Base-by-base conservation (phyloP, 37 sponge, comb jelly and placozoan species). In the Crambe crambe region DNA sequence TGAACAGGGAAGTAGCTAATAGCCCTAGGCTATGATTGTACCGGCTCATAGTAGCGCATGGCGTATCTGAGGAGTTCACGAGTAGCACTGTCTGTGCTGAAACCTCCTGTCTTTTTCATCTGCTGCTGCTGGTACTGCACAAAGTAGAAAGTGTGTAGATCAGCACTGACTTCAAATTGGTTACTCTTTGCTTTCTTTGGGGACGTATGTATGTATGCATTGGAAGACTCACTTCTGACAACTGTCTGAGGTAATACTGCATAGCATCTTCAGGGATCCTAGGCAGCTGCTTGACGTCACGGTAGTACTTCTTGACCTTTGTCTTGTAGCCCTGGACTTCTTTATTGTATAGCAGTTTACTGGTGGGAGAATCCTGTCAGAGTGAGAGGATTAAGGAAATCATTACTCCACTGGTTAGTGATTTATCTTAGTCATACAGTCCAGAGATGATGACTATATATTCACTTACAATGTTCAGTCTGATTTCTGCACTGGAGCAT, bases 291-390 rank as follows among this genome's bases (percentile, higher is more conserved):
- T 83, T 74, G 26, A 93, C 72, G 9, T 91, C 79, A 2, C 38
- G 60, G 75, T 90, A 93, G 80, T 79, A 96, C 66, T 83, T 67
- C 74, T 84, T 85, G 10, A 90, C 83, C 26, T 74, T 78, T 30
- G 66, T 71, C 79, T 94, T 97, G 78, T 97, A 97, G 0, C 64
- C 82, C 73, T 87, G 86, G 5, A 97, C 93, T 63, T 97, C 97
- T 57, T 97, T 97, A 71, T 84, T 91, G 83, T 97, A 97, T 37
- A 97, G 86, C 25, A 97, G 91, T 35, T 94, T 91, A 72, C 92
- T 92, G 18, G 91, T 88, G 22, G 97, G 95, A 15, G 90, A 86
- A 60, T 94, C 92, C 85, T 95, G 58, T 15, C 51, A 47, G 51
- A 47, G 51, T 47, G 51, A 15, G 51, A 47, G 10, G 6, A 47